phyloP scores from a whole-genome alignment of 2,888 invertebrate species.

The Metellina segmentata region DNA sequence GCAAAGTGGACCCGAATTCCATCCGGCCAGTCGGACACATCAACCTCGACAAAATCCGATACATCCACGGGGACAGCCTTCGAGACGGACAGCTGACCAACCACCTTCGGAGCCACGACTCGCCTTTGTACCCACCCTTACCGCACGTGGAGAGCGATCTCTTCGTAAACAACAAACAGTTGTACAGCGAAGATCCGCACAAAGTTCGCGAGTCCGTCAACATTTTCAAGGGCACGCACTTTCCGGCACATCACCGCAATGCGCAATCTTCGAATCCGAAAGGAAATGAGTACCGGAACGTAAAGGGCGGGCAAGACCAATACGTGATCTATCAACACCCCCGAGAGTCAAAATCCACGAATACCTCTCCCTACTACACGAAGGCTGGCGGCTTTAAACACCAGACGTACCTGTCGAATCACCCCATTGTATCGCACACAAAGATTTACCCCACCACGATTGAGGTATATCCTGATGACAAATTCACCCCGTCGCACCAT shows the following conservation, averaged over 20 bases:
- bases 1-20: slow-evolving; percentile 31
- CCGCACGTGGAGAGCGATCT: background rate
- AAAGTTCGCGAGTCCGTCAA: background rate
- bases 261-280: background rate
- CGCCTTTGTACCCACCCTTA: background rate
- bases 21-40: slow-evolving; percentile 39
- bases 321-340: slow-evolving; percentile 6
- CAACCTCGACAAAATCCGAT: slow-evolving; percentile 18
- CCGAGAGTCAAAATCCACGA: background rate
- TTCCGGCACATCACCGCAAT: background rate
- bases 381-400: background rate
- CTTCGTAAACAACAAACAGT: background rate
- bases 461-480: background rate
- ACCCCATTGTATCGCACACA: background rate
- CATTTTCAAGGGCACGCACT: slow-evolving; percentile 47
- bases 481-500: background rate
- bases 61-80: background rate
- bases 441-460: background rate
- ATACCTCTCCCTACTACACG: background rate
- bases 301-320: background rate
- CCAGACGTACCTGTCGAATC: background rate
- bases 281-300: background rate
- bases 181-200: background rate
- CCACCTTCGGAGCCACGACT: slow-evolving; percentile 5
- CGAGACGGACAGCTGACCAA: background rate